phyloP scores from a whole-genome alignment of 2,113 vertebrate genomes.

The Phaethon lepturus region DNA sequence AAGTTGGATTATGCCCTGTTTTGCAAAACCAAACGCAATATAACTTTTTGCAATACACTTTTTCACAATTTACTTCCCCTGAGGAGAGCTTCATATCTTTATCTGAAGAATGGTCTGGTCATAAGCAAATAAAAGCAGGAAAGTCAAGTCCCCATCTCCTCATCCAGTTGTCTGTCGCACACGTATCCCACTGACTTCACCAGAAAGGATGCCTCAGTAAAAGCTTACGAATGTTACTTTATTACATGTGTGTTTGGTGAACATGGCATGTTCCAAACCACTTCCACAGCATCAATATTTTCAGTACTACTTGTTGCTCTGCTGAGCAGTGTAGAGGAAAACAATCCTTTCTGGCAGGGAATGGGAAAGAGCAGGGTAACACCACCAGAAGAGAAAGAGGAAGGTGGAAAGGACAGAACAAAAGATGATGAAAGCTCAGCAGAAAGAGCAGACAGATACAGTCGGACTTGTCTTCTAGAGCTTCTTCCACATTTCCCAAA shows the following conservation, averaged over 20 bases:
- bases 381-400: not conserved
- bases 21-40: not conserved
- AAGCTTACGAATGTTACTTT: not conserved
- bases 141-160: not conserved
- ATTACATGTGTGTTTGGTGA: not conserved
- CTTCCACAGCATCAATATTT: not conserved
- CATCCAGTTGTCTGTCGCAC: not conserved
- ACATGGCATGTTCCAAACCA: not conserved
- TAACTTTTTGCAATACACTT: not conserved
- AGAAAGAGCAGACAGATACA: fast-evolving
- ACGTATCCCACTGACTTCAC: not conserved
- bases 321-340: not conserved
- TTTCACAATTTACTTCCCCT: not conserved
- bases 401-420: not conserved
- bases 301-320: not conserved
- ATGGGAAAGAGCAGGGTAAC: not conserved
- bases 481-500: not conserved
- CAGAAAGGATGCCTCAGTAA: not conserved
- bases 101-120: not conserved
- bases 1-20: not conserved
- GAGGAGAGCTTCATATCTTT: not conserved
- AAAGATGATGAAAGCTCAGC: not conserved
- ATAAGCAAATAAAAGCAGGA: not conserved
- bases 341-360: not conserved
- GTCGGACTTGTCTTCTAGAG: fast-evolving